Conservation (phyloP, 2,888 invertebrate species). For the Ferdinandea cuprea region DNA sequence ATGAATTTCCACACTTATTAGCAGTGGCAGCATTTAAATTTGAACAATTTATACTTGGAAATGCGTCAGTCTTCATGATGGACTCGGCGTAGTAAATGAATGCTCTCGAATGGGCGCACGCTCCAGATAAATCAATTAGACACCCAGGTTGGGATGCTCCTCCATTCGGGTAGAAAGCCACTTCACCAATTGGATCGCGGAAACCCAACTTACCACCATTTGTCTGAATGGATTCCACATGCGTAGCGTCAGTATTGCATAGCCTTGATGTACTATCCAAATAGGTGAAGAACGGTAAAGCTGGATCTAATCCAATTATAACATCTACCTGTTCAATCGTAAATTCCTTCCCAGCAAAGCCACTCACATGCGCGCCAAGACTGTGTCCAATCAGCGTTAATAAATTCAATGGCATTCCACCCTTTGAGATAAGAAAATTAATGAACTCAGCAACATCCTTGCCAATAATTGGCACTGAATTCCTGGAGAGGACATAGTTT, state of each 20-base stretch:
- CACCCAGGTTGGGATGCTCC: conserved; percentile 84
- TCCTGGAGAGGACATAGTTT: conserved; percentile 84
- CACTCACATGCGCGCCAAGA: conserved; percentile 85
- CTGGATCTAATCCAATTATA: conserved; percentile 82
- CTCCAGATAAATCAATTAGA: conserved; percentile 79
- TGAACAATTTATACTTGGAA: conserved; percentile 76
- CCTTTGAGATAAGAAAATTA: conserved; percentile 82
- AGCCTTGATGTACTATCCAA: conserved; percentile 76
- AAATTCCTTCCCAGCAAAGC: conserved; percentile 85
- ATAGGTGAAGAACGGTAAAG: conserved; percentile 76
- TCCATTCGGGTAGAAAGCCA: conserved; percentile 84
- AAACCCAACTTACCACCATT: conserved; percentile 77
- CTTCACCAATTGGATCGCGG: conserved; percentile 79
- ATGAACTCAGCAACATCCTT: conserved; percentile 76
- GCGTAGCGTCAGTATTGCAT: conserved; percentile 76
- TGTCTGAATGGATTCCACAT: conserved; percentile 79
- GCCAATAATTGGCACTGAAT: conserved; percentile 77
- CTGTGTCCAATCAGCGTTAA: conserved; percentile 85
- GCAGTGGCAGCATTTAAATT: conserved; percentile 72
- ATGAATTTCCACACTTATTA: conserved; percentile 73
- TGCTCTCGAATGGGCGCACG: conserved; percentile 82
- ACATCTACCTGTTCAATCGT: conserved; percentile 84
- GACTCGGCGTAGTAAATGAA: conserved; percentile 82
- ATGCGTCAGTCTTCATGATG: conserved; percentile 76
- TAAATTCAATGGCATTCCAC: conserved; percentile 83